Evolutionary conservation across 2,888 invertebrate species (phyloP).

Genomic region (Cyaniris semiargus): DNA sequence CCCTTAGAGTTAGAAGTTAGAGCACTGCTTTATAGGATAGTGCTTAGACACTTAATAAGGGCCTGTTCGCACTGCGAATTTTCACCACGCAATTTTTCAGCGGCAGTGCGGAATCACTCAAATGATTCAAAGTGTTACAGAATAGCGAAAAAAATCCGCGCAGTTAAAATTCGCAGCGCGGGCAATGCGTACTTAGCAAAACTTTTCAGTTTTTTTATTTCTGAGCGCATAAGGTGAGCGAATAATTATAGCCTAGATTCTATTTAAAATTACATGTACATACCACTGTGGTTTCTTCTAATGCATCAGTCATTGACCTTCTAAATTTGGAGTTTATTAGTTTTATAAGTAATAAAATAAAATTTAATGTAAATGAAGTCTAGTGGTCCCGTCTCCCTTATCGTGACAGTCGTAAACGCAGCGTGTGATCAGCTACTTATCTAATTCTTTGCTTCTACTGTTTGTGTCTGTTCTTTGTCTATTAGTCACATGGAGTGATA

Average conservation of each 20-base stretch:
- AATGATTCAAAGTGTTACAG: no score
- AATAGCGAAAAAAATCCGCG: no score
- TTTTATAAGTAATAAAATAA: conserved; percentile 27
- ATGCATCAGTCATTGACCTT: conserved; percentile 20
- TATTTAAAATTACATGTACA: background rate
- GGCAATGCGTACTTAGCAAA: background rate
- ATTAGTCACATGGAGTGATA: background rate
- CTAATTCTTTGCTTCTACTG: background rate
- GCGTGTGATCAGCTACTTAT: conserved; percentile 16
- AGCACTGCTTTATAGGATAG: no score
- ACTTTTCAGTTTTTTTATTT: background rate
- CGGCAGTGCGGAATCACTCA: no score
- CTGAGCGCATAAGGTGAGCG: background rate
- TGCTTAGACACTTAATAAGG: no score
- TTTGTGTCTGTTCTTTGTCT: background rate
- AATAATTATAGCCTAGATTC: background rate
- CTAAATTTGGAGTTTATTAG: background rate
- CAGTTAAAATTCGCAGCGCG: no score
- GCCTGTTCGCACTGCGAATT: no score
- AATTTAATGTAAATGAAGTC: conserved; percentile 20
- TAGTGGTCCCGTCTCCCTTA: conserved; percentile 8
- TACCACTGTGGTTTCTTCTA: background rate
- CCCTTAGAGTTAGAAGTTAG: no score
- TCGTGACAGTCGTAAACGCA: conserved; percentile 3
- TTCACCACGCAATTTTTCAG: no score